Percentiles rank a stretch among this genome's conserved stretches.
These are phyloP conservation scores for Hypsibius dujardini DNA, from an alignment of 1,140 invertebrate species.

Conservation along the genomic window DNA sequence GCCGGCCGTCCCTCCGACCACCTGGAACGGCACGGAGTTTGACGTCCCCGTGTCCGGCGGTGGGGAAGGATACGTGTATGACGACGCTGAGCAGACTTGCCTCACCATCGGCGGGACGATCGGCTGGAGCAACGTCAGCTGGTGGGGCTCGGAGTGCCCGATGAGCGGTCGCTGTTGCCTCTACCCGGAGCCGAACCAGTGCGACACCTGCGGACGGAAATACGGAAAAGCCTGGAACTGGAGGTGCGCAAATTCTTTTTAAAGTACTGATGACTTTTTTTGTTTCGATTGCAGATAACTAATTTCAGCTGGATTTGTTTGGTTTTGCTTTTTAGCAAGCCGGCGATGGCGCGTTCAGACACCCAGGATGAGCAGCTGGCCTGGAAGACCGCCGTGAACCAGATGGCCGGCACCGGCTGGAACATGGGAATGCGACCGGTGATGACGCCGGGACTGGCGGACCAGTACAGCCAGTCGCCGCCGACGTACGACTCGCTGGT, in stretches of 20 bases:
- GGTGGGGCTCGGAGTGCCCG: neutral
- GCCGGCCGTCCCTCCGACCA: neutral
- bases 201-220: neutral
- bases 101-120: neutral
- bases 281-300: neutral
- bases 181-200: neutral
- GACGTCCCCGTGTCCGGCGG: neutral
- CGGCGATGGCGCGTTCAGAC: neutral
- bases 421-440: conserved; percentile 1
- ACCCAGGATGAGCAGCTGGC: neutral
- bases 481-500: conserved; percentile 1
- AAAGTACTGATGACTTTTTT: neutral
- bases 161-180: neutral
- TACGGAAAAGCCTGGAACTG: neutral
- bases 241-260: neutral
- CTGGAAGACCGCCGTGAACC: conserved; percentile 8
- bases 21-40: neutral
- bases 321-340: neutral
- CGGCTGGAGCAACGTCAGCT: neutral
- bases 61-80: neutral
- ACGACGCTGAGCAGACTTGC: neutral
- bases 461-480: neutral
- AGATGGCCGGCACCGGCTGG: neutral
- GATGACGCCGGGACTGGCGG: neutral
- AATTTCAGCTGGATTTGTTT: neutral